Evolutionary conservation across 1,140 invertebrate genomes (phyloP).

Genomic region (Mizuhopecten yessoensis): DNA sequence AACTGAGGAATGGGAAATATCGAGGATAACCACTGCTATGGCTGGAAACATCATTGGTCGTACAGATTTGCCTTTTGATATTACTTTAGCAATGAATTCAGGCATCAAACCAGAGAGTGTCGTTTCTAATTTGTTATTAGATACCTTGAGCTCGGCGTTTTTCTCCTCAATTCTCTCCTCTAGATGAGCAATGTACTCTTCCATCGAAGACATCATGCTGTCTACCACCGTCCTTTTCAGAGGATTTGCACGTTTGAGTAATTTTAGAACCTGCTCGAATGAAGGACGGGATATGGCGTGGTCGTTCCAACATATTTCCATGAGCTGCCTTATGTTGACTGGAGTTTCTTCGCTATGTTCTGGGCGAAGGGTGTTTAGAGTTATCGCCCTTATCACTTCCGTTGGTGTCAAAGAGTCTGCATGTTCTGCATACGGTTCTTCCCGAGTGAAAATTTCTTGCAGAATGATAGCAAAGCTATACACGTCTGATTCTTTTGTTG

Average conservation of each 20-base stretch:
- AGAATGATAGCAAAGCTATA: conserved; percentile 76
- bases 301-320: conserved; percentile 75
- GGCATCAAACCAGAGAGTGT: conserved; percentile 55
- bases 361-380: conserved; percentile 70
- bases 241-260: conserved; percentile 61
- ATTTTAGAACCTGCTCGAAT: conserved; percentile 70
- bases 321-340: conserved; percentile 66
- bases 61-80: conserved; percentile 44
- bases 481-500: conserved; percentile 64
- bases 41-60: not conserved
- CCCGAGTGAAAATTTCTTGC: conserved; percentile 75
- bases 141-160: conserved; percentile 42
- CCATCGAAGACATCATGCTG: conserved; percentile 77
- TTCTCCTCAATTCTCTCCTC: conserved; percentile 63
- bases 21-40: not conserved
- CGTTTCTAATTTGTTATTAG: conserved; percentile 49
- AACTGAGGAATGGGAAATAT: not conserved
- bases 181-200: conserved; percentile 73
- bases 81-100: not conserved
- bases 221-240: conserved; percentile 72
- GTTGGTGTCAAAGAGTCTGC: conserved; percentile 61
- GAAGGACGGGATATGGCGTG: conserved; percentile 63
- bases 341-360: conserved; percentile 66
- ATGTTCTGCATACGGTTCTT: conserved; percentile 73
- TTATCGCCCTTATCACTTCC: conserved; percentile 66